Percentiles rank a stretch among this genome's conserved stretches.
Conservation (phyloP, 2,888 invertebrate genomes). For the Epiblema foenella region DNA sequence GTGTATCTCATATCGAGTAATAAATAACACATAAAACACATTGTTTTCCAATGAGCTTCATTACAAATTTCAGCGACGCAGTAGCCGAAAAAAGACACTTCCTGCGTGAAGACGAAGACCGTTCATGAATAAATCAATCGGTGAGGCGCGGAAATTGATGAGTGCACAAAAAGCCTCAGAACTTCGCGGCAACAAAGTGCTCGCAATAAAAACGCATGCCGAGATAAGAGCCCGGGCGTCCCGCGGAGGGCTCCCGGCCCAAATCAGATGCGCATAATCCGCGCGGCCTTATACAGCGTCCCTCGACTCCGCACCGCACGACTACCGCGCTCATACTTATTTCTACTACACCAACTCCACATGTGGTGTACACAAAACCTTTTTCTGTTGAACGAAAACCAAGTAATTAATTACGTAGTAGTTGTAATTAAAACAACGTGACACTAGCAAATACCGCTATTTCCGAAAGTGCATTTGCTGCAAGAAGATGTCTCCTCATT, state of each 20-base stretch:
- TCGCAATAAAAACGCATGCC: constrained; percentile 76
- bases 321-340: constrained; percentile 3
- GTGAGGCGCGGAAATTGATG: constrained; percentile 84
- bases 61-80: constrained; percentile 79
- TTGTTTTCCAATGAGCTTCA: constrained; percentile 81
- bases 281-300: constrained; percentile 51
- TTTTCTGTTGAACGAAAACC: neutral
- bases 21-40: constrained; percentile 81
- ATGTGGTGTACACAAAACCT: constrained; percentile 13
- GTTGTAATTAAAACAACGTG: constrained; percentile 11
- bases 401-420: constrained; percentile 30
- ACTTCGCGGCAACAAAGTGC: constrained; percentile 80
- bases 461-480: constrained; percentile 46
- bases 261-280: constrained; percentile 83
- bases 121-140: constrained; percentile 84
- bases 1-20: constrained; percentile 59
- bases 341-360: constrained; percentile 15
- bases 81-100: constrained; percentile 78
- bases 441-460: constrained; percentile 41
- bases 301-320: constrained; percentile 36
- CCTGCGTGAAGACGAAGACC: constrained; percentile 78
- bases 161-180: constrained; percentile 77
- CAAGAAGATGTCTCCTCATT: constrained; percentile 51
- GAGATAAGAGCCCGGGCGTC: constrained; percentile 65
- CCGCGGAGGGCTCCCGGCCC: constrained; percentile 65